Percentiles rank a stretch among this genome's conserved stretches.
Evolutionary conservation across 2,888 invertebrate genomes (phyloP).

Genomic region (Hyppa rectilinea): DNA sequence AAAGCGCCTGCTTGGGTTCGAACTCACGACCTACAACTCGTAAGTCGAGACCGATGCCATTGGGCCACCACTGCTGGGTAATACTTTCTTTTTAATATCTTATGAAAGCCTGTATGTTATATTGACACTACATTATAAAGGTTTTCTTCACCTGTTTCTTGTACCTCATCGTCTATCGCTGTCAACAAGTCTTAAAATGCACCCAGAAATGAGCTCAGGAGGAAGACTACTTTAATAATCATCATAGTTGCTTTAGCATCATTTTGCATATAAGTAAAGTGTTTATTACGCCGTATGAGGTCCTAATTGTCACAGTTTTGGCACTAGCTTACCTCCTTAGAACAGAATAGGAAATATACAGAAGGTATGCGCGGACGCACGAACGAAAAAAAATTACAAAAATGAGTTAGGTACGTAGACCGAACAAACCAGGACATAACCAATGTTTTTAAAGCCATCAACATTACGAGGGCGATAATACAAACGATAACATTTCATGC

Average conservation of each 20-base stretch:
- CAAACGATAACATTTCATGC: slow-evolving; percentile 32
- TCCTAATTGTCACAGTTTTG: slow-evolving; percentile 47
- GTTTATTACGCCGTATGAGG: slow-evolving; percentile 46
- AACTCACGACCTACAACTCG: too few species aligned
- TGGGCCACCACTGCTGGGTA: too few species aligned
- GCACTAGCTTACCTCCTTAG: slow-evolving; percentile 16
- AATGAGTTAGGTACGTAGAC: neutral
- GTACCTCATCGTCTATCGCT: too few species aligned
- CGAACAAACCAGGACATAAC: neutral
- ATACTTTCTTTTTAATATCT: too few species aligned
- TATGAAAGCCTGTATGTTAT: too few species aligned
- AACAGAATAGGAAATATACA: neutral
- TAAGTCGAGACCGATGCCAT: too few species aligned
- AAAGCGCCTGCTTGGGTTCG: too few species aligned
- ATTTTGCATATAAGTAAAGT: slow-evolving; percentile 42
- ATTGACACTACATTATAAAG: too few species aligned
- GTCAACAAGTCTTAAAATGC: neutral
- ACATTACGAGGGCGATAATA: slow-evolving; percentile 23
- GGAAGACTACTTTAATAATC: slow-evolving; percentile 14
- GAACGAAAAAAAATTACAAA: neutral
- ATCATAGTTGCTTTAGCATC: slow-evolving; percentile 27
- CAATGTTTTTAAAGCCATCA: neutral
- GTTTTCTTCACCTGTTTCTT: too few species aligned
- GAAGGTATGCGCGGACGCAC: slow-evolving; percentile 32
- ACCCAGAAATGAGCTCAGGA: slow-evolving; percentile 13